Evolutionary conservation across 2,113 vertebrate genomes (phyloP).

Genomic region (Pygathrix nemaeus): DNA sequence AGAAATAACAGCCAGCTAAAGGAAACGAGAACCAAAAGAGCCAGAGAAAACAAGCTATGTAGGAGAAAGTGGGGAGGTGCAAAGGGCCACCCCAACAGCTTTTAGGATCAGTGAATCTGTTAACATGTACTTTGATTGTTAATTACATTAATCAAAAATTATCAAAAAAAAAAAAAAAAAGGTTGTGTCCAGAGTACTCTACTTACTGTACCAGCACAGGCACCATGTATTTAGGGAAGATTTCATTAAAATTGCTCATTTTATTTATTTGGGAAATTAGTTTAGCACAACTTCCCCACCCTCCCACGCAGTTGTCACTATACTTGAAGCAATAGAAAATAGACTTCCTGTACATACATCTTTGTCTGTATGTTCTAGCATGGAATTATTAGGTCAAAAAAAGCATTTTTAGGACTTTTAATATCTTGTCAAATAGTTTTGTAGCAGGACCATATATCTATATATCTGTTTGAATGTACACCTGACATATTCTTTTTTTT

Average conservation of each 20-base stretch:
- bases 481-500: background rate
- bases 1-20: background rate
- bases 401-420: slow-evolving; percentile 9
- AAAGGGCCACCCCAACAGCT: too few relatives aligned
- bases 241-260: background rate
- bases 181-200: background rate
- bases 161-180: background rate
- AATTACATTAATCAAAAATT: background rate
- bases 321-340: background rate
- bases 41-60: background rate
- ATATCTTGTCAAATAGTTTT: background rate
- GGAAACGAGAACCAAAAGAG: background rate
- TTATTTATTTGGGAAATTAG: slow-evolving; percentile 1
- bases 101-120: background rate
- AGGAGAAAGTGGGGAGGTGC: background rate
- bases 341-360: background rate
- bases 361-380: background rate
- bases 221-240: background rate
- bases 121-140: background rate
- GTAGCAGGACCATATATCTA: background rate
- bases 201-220: background rate
- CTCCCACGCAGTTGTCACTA: background rate
- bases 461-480: background rate
- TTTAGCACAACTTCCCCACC: background rate
- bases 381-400: background rate